Conservation (phyloP, 2,888 invertebrate species). For the Neoscelio sp. region DNA sequence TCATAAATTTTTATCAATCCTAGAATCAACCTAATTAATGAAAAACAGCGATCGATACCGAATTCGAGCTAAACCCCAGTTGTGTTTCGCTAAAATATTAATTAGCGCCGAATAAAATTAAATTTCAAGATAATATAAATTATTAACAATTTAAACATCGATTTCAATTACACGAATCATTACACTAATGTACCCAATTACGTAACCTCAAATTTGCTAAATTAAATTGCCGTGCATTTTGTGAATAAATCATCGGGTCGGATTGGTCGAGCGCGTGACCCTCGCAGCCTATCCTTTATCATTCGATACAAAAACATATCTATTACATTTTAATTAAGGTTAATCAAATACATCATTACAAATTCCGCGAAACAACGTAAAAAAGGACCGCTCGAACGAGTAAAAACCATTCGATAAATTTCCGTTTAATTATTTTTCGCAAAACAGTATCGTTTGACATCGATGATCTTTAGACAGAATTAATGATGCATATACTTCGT, state of each 20-base stretch:
- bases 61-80: conserved; percentile 17
- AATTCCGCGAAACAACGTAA: conserved; percentile 2
- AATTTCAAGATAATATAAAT: conserved; percentile 27
- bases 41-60: conserved; percentile 42
- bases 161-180: conserved; percentile 33
- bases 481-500: conserved; percentile 46
- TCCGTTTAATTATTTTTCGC: conserved; percentile 8
- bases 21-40: conserved; percentile 60
- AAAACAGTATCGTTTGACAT: conserved; percentile 20
- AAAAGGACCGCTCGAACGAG: conserved; percentile 6
- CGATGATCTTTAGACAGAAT: conserved; percentile 37
- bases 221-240: conserved; percentile 20
- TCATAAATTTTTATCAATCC: conserved; percentile 48
- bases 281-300: no score
- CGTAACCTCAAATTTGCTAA: conserved; percentile 21
- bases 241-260: no score
- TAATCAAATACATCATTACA: conserved; percentile 7
- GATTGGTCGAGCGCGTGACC: no score
- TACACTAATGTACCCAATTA: conserved; percentile 30
- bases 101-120: conserved; percentile 27
- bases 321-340: conserved; percentile 38
- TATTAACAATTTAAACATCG: conserved; percentile 30
- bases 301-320: conserved; percentile 11
- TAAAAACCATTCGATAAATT: neutral
- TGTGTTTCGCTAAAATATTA: conserved; percentile 8